phyloP scores from a whole-genome alignment of 2,797 vertebrate genomes.

The Octomys mimax region DNA sequence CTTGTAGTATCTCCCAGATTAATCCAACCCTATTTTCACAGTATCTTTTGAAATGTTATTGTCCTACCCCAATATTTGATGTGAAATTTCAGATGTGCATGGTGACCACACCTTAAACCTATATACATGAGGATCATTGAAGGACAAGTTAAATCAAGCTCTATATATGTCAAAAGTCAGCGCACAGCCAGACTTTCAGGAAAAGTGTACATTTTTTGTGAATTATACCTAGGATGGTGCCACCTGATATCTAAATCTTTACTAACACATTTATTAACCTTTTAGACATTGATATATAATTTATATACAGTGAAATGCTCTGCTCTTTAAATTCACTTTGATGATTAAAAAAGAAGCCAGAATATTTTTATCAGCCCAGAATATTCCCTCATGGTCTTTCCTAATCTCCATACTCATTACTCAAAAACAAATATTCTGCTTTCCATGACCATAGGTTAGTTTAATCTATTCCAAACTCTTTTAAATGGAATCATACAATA shows the following conservation, averaged over 20 bases:
- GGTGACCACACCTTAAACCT: background rate
- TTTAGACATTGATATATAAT: background rate
- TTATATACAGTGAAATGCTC: conserved; percentile 12
- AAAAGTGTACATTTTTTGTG: conserved; percentile 43
- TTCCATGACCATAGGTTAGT: background rate
- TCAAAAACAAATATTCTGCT: background rate
- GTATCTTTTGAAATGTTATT: conserved; percentile 47
- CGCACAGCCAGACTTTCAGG: background rate
- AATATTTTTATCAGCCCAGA: background rate
- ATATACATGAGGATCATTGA: background rate
- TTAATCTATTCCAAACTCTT: background rate
- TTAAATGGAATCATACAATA: background rate
- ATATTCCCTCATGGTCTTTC: background rate
- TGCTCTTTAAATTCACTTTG: conserved; percentile 36
- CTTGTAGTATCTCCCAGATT: background rate
- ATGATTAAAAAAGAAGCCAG: background rate
- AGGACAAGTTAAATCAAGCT: background rate
- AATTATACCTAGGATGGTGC: background rate
- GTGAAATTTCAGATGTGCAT: background rate
- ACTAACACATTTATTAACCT: conserved; percentile 13
- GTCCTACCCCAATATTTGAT: background rate
- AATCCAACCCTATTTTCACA: background rate
- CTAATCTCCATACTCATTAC: background rate
- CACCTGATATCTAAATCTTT: conserved; percentile 5
- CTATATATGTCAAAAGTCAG: background rate